Base-by-base conservation (phyloP, 2,888 invertebrate species). In the Chelonus formosanus region DNA sequence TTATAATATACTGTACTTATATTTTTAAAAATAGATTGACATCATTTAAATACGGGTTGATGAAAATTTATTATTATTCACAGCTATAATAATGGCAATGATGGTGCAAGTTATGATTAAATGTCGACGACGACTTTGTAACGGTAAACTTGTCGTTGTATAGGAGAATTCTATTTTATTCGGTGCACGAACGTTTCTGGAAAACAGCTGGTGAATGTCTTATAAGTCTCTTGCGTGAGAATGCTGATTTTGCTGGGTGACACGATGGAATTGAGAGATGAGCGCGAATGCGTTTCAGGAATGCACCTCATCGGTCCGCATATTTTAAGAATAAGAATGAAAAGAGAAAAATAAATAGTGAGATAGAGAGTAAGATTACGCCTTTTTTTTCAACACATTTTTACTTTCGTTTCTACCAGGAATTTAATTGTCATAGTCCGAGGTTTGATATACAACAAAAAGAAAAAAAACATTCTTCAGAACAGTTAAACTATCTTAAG, bases 151-250 rank as follows among this genome's bases (percentile, higher is more conserved):
- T 57, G 20, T 20, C 20, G 34, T 63, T 56, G 47, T 43, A 44
- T n/a, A 62, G 65, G 47, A 60, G 63, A 67, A 66, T 56, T 61
- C 71, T 68, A 67, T 70, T 70, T 69, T 70, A 71, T 72, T 74
- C 73, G 67, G 73, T 73, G 69, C 59, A 56, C 67, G 70, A 57
- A 71, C 75, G 69, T 76, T 65, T 71, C 67, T 74, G 71, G 73
- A 20, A 74, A 75, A 75, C 70, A 64, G 69, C 70, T 48, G 70
- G 70, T 63, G 75, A 77, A 78, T 78, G 77, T 74, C 72, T 73
- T 73, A 76, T 69, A 72, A 75, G 72, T 20, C 20, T 67, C 57
- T 63, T 67, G 55, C 61, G 64, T 64, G 68, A 60, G 67, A 69
- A 69, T 67, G 61, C 54, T 53, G 63, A 45, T 52, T 52, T 34